A percentile compares a stretch with the other conserved stretches of the same genome.
phyloP scores from a whole-genome alignment of 2,888 invertebrate species.

The Nephrotoma appendiculata region DNA sequence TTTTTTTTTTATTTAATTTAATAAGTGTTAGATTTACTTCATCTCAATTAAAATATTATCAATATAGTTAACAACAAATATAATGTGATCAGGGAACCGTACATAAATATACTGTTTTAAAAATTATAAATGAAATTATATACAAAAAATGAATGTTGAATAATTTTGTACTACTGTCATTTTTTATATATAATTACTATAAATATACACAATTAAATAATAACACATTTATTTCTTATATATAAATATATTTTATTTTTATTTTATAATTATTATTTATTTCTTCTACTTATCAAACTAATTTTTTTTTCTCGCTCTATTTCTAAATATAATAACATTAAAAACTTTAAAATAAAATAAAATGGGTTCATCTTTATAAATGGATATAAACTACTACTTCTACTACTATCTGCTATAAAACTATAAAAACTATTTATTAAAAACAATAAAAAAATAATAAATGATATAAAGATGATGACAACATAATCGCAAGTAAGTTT shows the following conservation, averaged over 20 bases:
- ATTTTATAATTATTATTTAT: constrained; percentile 6
- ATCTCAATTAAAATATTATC: neutral
- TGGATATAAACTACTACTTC: neutral
- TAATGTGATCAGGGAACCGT: neutral
- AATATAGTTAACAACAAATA: neutral
- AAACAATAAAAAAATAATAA: neutral
- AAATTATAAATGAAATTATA: neutral
- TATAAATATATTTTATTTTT: constrained; percentile 5
- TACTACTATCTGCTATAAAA: neutral
- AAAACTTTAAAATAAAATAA: constrained; percentile 2
- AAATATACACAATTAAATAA: neutral
- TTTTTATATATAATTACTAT: neutral
- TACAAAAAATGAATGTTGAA: neutral
- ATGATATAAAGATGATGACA: constrained; percentile 40
- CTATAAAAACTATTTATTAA: constrained; percentile 1
- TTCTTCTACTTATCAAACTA: constrained; percentile 3
- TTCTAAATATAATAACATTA: constrained; percentile 4
- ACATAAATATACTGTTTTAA: neutral
- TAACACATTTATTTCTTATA: constrained; percentile 7
- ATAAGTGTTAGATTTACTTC: neutral
- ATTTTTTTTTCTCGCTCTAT: neutral
- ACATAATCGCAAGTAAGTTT: constrained; percentile 49
- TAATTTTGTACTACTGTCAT: neutral
- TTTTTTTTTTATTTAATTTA: neutral
- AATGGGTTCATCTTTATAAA: constrained; percentile 7